phyloP scores from a whole-genome alignment of 2,113 vertebrate species.

The Limanda limanda region DNA sequence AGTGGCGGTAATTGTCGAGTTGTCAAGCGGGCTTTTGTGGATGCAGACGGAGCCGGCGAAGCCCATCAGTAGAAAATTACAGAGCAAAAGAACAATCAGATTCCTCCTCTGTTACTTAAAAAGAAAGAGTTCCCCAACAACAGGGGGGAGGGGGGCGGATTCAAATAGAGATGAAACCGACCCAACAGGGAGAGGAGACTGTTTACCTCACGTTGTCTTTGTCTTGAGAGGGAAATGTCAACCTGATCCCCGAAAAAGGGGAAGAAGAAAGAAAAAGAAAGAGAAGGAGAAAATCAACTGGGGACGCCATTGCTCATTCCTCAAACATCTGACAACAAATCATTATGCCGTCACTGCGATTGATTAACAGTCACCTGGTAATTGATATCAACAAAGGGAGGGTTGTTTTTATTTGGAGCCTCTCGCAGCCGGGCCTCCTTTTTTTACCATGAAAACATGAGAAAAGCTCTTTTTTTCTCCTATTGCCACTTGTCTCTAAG shows the following conservation, averaged over 20 bases:
- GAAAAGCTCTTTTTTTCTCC: slow-evolving; percentile 49
- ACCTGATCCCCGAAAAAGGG: slow-evolving; percentile 46
- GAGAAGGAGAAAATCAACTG: slow-evolving; percentile 65
- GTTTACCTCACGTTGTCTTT: slow-evolving; percentile 65
- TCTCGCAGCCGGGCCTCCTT: slow-evolving; percentile 43
- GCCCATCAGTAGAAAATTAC: slow-evolving; percentile 82
- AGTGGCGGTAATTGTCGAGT: slow-evolving; percentile 79
- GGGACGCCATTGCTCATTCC: slow-evolving; percentile 65
- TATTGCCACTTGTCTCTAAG: slow-evolving; percentile 59
- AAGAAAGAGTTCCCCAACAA: slow-evolving; percentile 73
- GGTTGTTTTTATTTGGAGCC: slow-evolving; percentile 60
- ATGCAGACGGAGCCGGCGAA: slow-evolving; percentile 72
- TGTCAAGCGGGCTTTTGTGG: slow-evolving; percentile 81
- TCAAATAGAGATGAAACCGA: slow-evolving; percentile 62
- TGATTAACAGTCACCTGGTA: slow-evolving; percentile 96
- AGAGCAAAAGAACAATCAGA: slow-evolving; percentile 75
- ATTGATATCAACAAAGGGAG: slow-evolving; percentile 90
- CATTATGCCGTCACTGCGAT: slow-evolving; percentile 91
- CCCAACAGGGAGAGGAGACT: slow-evolving; percentile 53
- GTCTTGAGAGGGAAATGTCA: slow-evolving; percentile 69
- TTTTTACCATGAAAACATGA: slow-evolving; percentile 54
- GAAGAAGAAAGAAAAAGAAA: slow-evolving; percentile 10
- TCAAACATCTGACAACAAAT: slow-evolving; percentile 94
- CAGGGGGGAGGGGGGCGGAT: slow-evolving; percentile 32
- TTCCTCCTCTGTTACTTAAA: slow-evolving; percentile 73